Evolutionary conservation across 2,888 invertebrate genomes (phyloP), one percentile per base, ranked within the genome.

Genomic region (Atrina japonica): DNA sequence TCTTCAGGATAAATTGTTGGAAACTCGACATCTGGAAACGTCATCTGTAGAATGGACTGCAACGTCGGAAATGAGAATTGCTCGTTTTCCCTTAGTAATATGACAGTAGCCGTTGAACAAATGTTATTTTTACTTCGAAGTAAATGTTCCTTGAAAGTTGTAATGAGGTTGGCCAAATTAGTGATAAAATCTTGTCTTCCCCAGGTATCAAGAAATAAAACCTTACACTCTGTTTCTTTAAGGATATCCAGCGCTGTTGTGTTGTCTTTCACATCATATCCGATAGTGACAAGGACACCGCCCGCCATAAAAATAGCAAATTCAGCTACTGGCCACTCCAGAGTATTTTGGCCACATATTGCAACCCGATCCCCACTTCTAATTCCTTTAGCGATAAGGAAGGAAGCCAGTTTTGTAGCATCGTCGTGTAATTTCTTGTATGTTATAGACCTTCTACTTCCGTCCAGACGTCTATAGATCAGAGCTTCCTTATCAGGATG

Each of bases 251-350:
- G 18, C 18, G 18, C 11, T 16, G 58, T 50, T 1, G 14, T 50
- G 11, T 49, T 18, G 49, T 50, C 50, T n/a, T 14, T 52, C 9
- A 25, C 29, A 30, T 49, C 41, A 29, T 35, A 35, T 2, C 47
- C 30, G 6, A 66, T 41, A 14, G 58, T 58, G 40, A 66, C 50
- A 41, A 52, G 49, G 9, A 66, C 66, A 2, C 27, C 66, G 6
- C 66, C 66, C 5, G 66, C 40, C 58, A 66, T 27, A 18, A 66
- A 25, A 18, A 66, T 59, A 5, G 59, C 66, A 18, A 58, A 35
- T 41, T 66, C 66, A 9, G 35, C 66, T 0, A 66, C 41, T 1
- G 59, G 43, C 59, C 66, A 59, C 7, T 58, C 40, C 11, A 66
- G 6, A 0, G 66, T 66, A n/a, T 66, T 66, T 7, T 50, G 50